Conservation (phyloP, 1,140 invertebrate species). For the Meloidogyne hapla region DNA sequence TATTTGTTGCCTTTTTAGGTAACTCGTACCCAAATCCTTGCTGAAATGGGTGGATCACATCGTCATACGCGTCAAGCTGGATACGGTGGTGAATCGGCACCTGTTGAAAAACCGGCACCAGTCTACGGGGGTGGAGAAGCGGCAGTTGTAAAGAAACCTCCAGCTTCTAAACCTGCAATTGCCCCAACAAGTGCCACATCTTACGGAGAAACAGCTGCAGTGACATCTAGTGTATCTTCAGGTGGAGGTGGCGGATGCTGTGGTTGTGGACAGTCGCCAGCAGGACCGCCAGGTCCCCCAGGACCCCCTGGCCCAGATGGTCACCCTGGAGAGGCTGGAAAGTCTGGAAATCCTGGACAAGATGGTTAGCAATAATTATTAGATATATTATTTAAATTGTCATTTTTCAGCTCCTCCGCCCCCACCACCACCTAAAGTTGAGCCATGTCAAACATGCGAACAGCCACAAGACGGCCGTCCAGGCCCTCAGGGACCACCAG, state of each 20-base stretch:
- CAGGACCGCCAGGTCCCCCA: constrained; percentile 14
- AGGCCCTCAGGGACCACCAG: constrained; percentile 34
- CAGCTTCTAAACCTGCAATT: background rate
- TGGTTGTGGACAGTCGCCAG: constrained; percentile 14
- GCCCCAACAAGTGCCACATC: background rate
- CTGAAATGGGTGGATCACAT: background rate
- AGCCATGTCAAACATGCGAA: constrained; percentile 16
- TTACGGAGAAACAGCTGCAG: constrained; percentile 27
- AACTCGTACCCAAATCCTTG: constrained; percentile 7
- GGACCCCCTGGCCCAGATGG: constrained; percentile 12
- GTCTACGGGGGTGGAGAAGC: background rate
- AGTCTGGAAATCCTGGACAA: constrained; percentile 10
- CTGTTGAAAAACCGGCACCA: background rate
- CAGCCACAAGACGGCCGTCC: constrained; percentile 9
- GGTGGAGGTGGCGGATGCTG: constrained; percentile 4
- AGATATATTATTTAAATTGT: background rate
- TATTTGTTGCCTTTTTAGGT: background rate
- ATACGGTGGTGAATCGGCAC: background rate
- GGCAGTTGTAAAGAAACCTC: background rate
- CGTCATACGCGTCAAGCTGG: constrained; percentile 11
- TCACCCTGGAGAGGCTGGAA: constrained; percentile 4
- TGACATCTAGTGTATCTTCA: background rate
- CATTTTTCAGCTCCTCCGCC: constrained; percentile 7
- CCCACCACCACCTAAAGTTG: constrained; percentile 7
- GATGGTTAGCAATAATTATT: background rate